Evolutionary conservation across 2,113 vertebrate genomes (phyloP), one percentile per base, ranked within the genome.

Genomic region (Vanacampus margaritifer): DNA sequence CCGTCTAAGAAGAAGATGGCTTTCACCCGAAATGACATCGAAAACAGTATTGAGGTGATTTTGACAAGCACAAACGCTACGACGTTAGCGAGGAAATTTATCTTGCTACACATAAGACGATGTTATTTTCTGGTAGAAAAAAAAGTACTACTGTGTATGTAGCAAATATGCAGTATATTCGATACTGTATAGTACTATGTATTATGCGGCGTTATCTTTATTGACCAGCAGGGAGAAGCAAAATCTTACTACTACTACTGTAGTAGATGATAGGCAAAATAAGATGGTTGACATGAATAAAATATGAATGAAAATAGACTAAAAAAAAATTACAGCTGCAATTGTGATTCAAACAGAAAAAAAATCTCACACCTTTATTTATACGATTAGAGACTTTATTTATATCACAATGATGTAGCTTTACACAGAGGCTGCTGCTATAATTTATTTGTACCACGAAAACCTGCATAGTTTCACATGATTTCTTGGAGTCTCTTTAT

Each of bases 401-500:
- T 66, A 6, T 43, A 66, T 69, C 26, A 14, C 57, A 53, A 46
- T 62, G 36, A 35, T 51, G 12, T 21, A 0, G 69, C 19, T 71
- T 60, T 57, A 63, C 60, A 64, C 9, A 63, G 51, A 63, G 24
- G 10, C 3, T 39, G 6, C 16, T 23, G 6, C 5, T 39, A 14
- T 36, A 3, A 23, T 61, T 17, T 61, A 23, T 11, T 61, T 3
- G 14, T 61, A 13, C 5, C 17, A 36, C 14, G 2, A n/a, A 43
- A 26, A 1, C 13, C 23, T 62, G 13, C 23, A 45, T 26, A 24
- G 7, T 26, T 62, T 41, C 26, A 24, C 14, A 62, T 62, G 1
- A 79, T 71, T 64, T 37, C 67, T 78, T 58, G 28, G 75, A 76
- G 16, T 3, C 35, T 68, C 61, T 70, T 64, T 28, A 68, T 61